These are phyloP conservation scores for Drosophila neotestacea DNA, from an alignment of 2,888 invertebrate genomes.

Conservation along the genomic window DNA sequence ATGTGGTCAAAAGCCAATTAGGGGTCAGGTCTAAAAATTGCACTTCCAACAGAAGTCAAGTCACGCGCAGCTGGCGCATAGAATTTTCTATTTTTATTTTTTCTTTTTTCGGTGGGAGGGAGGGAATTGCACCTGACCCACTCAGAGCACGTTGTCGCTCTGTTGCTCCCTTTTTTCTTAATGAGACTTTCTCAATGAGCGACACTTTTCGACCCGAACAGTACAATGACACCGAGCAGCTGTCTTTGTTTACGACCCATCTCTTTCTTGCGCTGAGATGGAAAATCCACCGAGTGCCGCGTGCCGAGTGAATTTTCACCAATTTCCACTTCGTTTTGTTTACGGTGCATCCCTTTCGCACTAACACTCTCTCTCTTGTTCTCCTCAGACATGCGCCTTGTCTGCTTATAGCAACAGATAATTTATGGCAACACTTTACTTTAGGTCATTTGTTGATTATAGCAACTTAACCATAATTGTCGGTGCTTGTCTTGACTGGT, in stretches of 20 bases:
- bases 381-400: constrained; percentile 50
- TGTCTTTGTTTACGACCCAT: constrained; percentile 84
- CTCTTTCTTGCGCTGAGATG: constrained; percentile 74
- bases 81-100: constrained; percentile 1
- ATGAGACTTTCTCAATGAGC: constrained; percentile 46
- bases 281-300: constrained; percentile 41
- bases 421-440: constrained; percentile 18
- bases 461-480: constrained; percentile 23
- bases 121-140: constrained; percentile 81
- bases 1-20: constrained; percentile 68
- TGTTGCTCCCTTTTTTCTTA: constrained; percentile 13
- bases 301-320: constrained; percentile 11
- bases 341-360: constrained; percentile 78
- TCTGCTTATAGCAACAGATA: constrained; percentile 46
- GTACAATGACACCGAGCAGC: constrained; percentile 79
- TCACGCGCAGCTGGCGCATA: constrained; percentile 75
- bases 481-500: constrained; percentile 39
- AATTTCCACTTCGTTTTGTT: constrained; percentile 68
- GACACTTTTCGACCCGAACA: constrained; percentile 46
- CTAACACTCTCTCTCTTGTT: constrained; percentile 11
- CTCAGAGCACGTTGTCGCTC: constrained; percentile 60
- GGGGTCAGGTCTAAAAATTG: constrained; percentile 75
- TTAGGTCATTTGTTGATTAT: constrained; percentile 20
- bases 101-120: background rate
- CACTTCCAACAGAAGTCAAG: constrained; percentile 50